phyloP scores from a whole-genome alignment of 92 coral and sea anemone species.

The Phymanthus crucifer region DNA sequence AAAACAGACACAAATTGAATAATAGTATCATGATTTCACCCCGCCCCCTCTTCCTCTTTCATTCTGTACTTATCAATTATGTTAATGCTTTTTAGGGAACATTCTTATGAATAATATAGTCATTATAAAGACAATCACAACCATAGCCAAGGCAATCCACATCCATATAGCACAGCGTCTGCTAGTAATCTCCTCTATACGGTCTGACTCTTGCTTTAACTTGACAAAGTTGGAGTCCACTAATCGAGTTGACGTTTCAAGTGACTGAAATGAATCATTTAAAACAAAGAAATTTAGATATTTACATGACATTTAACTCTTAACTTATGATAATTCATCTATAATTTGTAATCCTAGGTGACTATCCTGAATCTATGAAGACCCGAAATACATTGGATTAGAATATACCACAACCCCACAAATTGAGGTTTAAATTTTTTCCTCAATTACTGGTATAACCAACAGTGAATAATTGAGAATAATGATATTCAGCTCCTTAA shows the following conservation, averaged over 20 bases:
- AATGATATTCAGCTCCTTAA: too few relatives aligned
- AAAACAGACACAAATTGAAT: too few relatives aligned
- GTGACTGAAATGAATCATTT: constrained; percentile 45
- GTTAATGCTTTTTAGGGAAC: constrained; percentile 72
- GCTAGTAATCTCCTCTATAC: constrained; percentile 82
- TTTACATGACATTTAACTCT: too few relatives aligned
- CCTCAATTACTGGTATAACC: too few relatives aligned
- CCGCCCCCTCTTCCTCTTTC: not conserved
- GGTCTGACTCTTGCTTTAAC: constrained; percentile 84
- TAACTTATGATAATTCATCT: too few relatives aligned
- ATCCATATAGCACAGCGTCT: constrained; percentile 87
- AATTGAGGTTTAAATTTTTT: too few relatives aligned
- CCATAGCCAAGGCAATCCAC: constrained; percentile 80
- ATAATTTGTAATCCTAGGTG: too few relatives aligned
- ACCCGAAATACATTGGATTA: too few relatives aligned
- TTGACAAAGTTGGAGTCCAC: constrained; percentile 90
- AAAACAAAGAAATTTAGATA: not conserved
- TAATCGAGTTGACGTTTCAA: constrained; percentile 75
- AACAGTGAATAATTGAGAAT: too few relatives aligned
- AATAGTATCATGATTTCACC: too few relatives aligned
- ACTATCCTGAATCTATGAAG: too few relatives aligned
- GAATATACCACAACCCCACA: too few relatives aligned
- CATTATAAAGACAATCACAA: constrained; percentile 82
- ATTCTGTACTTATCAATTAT: not conserved
- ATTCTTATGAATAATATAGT: constrained; percentile 86